A percentile compares a stretch with the other conserved stretches of the same genome.
Conservation (phyloP, 2,888 invertebrate species). For the Netelia melanura region DNA sequence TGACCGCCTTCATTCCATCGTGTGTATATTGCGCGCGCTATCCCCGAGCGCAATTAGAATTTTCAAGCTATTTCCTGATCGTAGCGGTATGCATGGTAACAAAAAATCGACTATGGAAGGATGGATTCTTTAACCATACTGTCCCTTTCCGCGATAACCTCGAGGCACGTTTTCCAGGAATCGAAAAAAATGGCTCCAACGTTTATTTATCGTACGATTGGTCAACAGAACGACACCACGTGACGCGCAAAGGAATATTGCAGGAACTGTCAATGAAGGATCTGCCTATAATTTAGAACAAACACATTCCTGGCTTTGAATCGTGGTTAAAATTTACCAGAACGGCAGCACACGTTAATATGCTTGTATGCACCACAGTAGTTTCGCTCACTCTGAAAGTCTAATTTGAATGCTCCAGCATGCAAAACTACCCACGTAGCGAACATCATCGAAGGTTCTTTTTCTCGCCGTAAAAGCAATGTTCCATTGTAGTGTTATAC, state of each 20-base stretch:
- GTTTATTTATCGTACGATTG: too few relatives aligned
- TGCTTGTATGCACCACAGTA: neutral
- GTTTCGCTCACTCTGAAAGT: slow-evolving; percentile 22
- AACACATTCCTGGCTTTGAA: slow-evolving; percentile 35
- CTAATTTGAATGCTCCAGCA: slow-evolving; percentile 29
- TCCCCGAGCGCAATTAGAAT: neutral
- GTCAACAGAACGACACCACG: too few relatives aligned
- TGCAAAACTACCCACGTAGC: slow-evolving; percentile 22
- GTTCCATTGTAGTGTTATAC: slow-evolving; percentile 52
- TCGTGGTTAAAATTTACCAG: slow-evolving; percentile 32
- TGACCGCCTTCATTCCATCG: slow-evolving; percentile 30
- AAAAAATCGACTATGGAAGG: slow-evolving; percentile 11
- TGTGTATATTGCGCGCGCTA: slow-evolving; percentile 16
- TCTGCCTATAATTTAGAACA: neutral
- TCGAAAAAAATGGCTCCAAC: too few relatives aligned
- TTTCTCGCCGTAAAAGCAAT: slow-evolving; percentile 33
- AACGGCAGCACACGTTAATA: neutral
- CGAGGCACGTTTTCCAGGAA: too few relatives aligned
- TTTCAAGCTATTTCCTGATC: slow-evolving; percentile 37
- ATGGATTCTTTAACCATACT: slow-evolving; percentile 11
- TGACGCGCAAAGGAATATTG: too few relatives aligned
- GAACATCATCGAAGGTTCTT: slow-evolving; percentile 35
- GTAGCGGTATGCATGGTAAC: slow-evolving; percentile 28
- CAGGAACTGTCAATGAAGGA: neutral
- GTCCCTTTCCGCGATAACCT: neutral